Conservation (phyloP, 2,888 invertebrate species). For the Conus canariensis region DNA sequence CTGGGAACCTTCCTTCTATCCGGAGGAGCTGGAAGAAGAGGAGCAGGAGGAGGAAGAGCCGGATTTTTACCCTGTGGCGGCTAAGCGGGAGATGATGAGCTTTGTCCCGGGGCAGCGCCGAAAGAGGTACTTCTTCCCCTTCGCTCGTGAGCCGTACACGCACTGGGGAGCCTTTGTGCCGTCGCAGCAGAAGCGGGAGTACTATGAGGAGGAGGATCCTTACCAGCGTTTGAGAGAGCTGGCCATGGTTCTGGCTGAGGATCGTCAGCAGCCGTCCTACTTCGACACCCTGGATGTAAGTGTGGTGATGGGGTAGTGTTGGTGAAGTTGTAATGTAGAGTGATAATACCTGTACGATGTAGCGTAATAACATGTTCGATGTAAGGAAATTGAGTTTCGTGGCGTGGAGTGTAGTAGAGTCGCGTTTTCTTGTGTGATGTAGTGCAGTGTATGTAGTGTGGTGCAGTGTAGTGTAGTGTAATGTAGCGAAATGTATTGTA, state of each 20-base stretch:
- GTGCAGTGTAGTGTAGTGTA: too few relatives aligned
- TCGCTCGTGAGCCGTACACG: constrained; percentile 53
- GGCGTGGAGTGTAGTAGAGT: too few relatives aligned
- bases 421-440: too few relatives aligned
- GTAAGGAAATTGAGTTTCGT: too few relatives aligned
- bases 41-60: constrained; percentile 22
- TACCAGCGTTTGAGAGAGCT: constrained; percentile 54
- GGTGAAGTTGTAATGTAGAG: too few relatives aligned
- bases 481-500: too few relatives aligned
- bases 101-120: constrained; percentile 47
- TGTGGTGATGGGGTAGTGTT: background rate
- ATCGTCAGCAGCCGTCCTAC: constrained; percentile 43
- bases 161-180: constrained; percentile 60
- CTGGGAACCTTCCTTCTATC: constrained; percentile 31
- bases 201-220: constrained; percentile 41
- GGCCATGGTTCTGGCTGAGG: constrained; percentile 53
- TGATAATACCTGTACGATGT: too few relatives aligned
- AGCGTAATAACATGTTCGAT: too few relatives aligned
- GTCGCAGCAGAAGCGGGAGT: constrained; percentile 47
- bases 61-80: constrained; percentile 34
- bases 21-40: constrained; percentile 11
- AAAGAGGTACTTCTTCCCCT: constrained; percentile 56
- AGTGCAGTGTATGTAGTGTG: too few relatives aligned
- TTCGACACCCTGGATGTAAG: constrained; percentile 42
- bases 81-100: constrained; percentile 52